Conservation (phyloP, 2,888 invertebrate species). For the Apamea crenata region DNA sequence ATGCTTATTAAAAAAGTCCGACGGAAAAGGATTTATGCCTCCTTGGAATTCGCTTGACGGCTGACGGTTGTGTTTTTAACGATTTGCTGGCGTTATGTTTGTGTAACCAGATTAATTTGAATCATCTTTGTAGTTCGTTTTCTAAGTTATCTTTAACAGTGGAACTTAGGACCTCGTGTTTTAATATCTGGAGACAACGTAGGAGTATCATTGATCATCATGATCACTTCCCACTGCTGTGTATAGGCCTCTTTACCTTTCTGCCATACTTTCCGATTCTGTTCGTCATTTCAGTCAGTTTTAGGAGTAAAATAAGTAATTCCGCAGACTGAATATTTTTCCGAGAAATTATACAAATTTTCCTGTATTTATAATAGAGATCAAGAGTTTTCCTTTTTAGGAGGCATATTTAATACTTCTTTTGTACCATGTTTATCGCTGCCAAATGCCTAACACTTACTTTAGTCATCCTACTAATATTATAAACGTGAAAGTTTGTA, state of each 20-base stretch:
- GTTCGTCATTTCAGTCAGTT: neutral
- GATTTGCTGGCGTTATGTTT: constrained; percentile 52
- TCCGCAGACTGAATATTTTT: neutral
- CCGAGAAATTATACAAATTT: neutral
- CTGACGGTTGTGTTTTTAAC: constrained; percentile 64
- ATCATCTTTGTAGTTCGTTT: neutral
- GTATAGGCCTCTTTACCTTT: neutral
- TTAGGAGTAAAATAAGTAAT: neutral
- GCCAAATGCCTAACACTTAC: neutral
- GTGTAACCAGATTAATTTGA: neutral
- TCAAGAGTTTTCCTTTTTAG: neutral
- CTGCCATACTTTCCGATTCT: neutral
- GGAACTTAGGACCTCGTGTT: neutral
- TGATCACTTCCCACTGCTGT: neutral
- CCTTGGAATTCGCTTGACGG: constrained; percentile 61
- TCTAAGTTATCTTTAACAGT: neutral
- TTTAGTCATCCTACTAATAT: too few species aligned
- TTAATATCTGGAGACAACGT: neutral
- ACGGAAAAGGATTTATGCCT: constrained; percentile 73
- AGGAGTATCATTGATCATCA: neutral
- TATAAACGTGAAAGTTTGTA: too few species aligned
- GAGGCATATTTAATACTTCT: neutral
- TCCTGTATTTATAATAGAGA: neutral
- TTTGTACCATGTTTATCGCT: neutral
- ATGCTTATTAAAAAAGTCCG: constrained; percentile 74